Evolutionary conservation across 2,888 invertebrate genomes (phyloP).

Genomic region (Drosophila meridionalis): DNA sequence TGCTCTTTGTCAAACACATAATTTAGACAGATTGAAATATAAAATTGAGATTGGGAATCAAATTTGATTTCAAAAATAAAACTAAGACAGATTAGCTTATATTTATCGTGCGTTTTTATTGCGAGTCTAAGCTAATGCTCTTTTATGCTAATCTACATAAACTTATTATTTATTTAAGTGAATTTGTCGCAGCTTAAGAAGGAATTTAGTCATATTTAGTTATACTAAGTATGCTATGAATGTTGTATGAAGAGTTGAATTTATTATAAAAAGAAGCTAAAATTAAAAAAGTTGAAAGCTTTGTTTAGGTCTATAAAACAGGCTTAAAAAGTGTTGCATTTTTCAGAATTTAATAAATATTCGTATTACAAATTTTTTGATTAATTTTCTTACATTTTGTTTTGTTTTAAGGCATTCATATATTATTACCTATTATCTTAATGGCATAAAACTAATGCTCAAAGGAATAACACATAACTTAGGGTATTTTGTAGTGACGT

Average conservation of each 20-base stretch:
- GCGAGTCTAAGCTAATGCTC: not conserved
- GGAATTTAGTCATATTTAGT: not conserved
- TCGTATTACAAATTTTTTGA: no score
- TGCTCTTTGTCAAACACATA: not conserved
- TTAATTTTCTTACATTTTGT: no score
- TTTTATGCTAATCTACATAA: not conserved
- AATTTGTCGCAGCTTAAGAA: not conserved
- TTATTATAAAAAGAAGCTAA: not conserved
- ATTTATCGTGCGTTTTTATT: not conserved
- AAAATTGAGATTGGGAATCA: not conserved
- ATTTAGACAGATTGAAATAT: not conserved
- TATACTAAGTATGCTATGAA: not conserved
- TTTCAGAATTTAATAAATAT: no score
- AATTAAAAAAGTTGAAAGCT: no score
- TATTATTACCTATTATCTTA: no score
- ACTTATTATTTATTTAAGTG: not conserved
- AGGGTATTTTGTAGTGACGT: no score
- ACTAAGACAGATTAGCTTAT: not conserved
- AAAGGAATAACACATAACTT: no score
- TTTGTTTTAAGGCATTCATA: no score
- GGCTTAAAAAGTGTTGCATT: no score
- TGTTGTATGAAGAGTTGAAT: not conserved
- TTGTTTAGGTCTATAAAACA: no score
- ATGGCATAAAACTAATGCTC: no score
- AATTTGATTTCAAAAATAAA: not conserved